Evolutionary conservation across 2,113 vertebrate species (phyloP).

Genomic region (Sclerurus mexicanus): DNA sequence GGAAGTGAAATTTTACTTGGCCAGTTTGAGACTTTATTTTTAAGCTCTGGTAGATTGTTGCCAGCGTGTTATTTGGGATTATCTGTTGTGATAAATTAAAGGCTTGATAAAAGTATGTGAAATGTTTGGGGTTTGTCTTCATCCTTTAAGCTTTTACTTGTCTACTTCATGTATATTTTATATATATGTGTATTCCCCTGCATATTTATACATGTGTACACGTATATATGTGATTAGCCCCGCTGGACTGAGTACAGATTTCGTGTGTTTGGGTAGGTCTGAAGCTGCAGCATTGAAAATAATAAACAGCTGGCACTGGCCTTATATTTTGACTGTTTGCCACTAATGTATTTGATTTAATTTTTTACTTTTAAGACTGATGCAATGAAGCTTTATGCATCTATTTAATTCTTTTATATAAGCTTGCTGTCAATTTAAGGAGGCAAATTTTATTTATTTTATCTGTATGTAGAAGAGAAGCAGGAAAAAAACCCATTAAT

Average conservation of each 20-base stretch:
- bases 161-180: not conserved
- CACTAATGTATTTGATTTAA: not conserved
- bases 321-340: not conserved
- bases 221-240: not conserved
- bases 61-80: rapidly evolving
- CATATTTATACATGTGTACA: not conserved
- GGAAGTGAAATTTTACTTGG: not conserved
- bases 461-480: not conserved
- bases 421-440: not conserved
- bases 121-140: not conserved
- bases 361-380: not conserved
- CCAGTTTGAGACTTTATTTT: not conserved
- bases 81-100: not conserved
- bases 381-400: not conserved
- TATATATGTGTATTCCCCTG: not conserved
- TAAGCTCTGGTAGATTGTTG: not conserved
- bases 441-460: not conserved
- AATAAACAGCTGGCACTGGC: not conserved
- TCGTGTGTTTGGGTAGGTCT: not conserved
- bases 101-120: not conserved
- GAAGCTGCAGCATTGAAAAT: not conserved
- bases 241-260: not conserved
- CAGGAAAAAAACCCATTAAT: not conserved
- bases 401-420: not conserved
- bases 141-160: not conserved